phyloP scores from a whole-genome alignment of 2,888 invertebrate genomes.

The Troilus luridus region DNA sequence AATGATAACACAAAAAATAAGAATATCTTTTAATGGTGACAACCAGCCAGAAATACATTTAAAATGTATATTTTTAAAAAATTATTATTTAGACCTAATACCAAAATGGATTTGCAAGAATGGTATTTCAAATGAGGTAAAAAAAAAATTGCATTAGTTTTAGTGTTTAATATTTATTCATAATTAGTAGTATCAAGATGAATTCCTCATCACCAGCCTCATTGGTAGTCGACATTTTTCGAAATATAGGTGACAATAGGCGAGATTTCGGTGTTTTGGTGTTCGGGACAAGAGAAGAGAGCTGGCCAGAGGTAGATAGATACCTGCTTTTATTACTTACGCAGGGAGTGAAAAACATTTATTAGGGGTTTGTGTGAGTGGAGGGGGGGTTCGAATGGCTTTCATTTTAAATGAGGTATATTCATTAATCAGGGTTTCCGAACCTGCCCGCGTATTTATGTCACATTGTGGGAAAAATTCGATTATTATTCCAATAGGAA shows the following conservation, averaged over 20 bases:
- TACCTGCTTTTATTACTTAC: constrained; percentile 62
- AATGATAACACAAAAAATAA: too few species aligned
- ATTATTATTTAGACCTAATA: too few species aligned
- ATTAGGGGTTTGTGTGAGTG: constrained; percentile 54
- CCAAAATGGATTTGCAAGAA: too few species aligned
- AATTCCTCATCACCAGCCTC: not conserved
- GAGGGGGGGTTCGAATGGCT: constrained; percentile 21
- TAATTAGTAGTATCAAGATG: not conserved
- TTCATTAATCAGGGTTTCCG: constrained; percentile 62
- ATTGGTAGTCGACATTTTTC: not conserved
- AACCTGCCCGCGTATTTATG: constrained; percentile 53
- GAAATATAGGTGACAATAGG: not conserved
- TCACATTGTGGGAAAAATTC: constrained; percentile 45
- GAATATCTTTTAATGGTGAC: too few species aligned
- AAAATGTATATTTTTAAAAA: too few species aligned
- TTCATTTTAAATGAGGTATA: constrained; percentile 64
- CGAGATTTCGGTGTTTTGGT: not conserved
- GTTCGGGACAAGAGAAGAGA: not conserved
- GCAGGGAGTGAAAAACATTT: constrained; percentile 61
- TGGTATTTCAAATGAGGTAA: too few species aligned
- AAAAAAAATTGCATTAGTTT: too few species aligned
- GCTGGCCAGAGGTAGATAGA: constrained; percentile 56
- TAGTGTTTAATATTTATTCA: not conserved
- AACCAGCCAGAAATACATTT: too few species aligned
- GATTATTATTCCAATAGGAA: constrained; percentile 48